phyloP scores from a whole-genome alignment of 2,797 vertebrate genomes.

The Enteromius afrohamiltoni region DNA sequence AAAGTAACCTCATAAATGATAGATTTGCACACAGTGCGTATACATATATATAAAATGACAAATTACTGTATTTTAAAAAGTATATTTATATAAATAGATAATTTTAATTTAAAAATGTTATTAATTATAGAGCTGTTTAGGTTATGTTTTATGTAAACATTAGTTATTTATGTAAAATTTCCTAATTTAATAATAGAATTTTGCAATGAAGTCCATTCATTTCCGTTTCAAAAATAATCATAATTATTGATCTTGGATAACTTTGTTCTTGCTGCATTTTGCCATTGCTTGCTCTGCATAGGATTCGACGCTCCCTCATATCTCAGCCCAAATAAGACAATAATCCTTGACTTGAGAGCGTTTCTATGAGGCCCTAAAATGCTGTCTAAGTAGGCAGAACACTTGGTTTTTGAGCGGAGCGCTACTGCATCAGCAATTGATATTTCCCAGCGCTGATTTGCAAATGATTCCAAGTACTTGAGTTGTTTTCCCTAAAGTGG shows the following conservation, averaged over 20 bases:
- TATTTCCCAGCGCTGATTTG: slow-evolving; percentile 48
- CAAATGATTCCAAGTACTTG: slow-evolving; percentile 41
- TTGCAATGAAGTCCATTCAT: neutral
- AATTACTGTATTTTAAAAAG: neutral
- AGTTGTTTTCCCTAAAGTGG: slow-evolving; percentile 60
- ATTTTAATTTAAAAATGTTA: too few relatives aligned
- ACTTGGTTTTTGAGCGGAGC: slow-evolving; percentile 26
- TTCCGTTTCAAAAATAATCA: neutral
- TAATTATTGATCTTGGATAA: neutral
- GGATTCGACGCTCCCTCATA: neutral
- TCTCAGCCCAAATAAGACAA: neutral
- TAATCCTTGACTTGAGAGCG: neutral
- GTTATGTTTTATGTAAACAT: neutral
- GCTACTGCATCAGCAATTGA: slow-evolving; percentile 18
- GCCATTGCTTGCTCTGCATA: neutral
- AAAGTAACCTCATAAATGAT: neutral
- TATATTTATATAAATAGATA: too few relatives aligned
- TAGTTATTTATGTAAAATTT: neutral
- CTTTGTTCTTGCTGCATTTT: neutral
- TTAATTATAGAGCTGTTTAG: neutral
- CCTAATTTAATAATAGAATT: neutral
- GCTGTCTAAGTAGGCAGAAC: neutral
- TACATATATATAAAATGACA: too few relatives aligned
- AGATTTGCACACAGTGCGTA: neutral
- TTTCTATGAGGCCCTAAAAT: neutral